Evolutionary conservation across 2,113 vertebrate genomes (phyloP), one percentile per base, ranked within the genome.

Genomic region (Polyodon spathula): DNA sequence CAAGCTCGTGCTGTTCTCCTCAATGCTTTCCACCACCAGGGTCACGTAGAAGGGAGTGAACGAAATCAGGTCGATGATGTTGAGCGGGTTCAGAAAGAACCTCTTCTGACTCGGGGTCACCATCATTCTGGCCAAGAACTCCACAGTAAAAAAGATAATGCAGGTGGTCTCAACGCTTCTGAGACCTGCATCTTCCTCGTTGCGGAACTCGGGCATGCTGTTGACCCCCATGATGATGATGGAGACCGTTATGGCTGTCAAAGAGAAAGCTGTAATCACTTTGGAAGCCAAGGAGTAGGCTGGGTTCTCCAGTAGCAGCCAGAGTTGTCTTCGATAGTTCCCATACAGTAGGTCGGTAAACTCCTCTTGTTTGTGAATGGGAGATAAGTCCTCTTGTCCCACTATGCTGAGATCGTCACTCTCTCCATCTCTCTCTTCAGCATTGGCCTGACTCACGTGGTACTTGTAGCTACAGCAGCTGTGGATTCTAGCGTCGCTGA

Each of bases 51-150:
- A 64, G 3, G 63, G 63, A 16, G 46, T 17, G 37, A 64, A 56
- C 11, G 63, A 64, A 16, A 64, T 46, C 17, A 64, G 40, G 43
- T 64, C 63, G 6, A 64, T 64, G 56, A 59, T 60, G n/a, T 64
- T 64, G n/a, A 64, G 56, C n/a, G 63, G 55, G 46, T 50, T 60
- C 40, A 17, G 56, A 11, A 58, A 44, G 44, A 64, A 64, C 4
- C 46, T 58, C 40, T 17, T 44, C 6, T 48, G 5, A 5, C 14
- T 14, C 14, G 63, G 63, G 9, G 63, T 16, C 1, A 60, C 56
- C 8, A 50, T 37, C 27, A 64, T 12, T 6, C 63, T 43, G 2
- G 43, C 41, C 2, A 60, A 4, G 37, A 44, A 64, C 9, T 64
- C 63, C 14, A 37, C 15, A 54, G 41, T 64, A 15, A 64, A 64